Evolutionary conservation across 2,888 invertebrate species (phyloP), one percentile per base, ranked within the genome.

Genomic region (Gonocerus acuteangulatus): DNA sequence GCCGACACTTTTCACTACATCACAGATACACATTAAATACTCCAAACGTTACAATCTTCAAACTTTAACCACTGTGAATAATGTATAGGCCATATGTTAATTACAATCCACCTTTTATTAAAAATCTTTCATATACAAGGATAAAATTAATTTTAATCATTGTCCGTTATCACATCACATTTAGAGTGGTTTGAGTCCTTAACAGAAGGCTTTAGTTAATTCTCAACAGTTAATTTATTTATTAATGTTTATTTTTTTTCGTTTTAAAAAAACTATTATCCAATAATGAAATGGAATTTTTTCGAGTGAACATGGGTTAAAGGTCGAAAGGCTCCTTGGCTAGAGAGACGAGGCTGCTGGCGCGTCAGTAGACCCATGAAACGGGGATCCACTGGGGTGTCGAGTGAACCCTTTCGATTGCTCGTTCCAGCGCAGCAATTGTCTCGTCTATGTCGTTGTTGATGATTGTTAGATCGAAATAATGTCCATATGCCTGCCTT

Each of bases 391-490:
- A 96, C 76, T 95, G 95, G 39, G 95, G 88, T 69, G 89, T 87
- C 71, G 87, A 86, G 74, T 91, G 89, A 65, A 95, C 88, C 63
- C 89, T 84, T 67, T 92, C 92, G 70, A 96, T 87, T 19, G 95
- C 90, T 66, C 86, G 83, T 75, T 96, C 95, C 69, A 99, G 79
- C 66, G 91, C 88, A 47, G 86, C 84, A 71, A 99, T 95, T 39
- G 99, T 99, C 75, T 96, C 96, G 75, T 97, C 96, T 67, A 99
- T 99, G 78, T 99, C 97, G 79, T 96, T 97, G 82, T 99, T 99
- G 67, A 97, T 90, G 72, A 99, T 95, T 69, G 89, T 93, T 75
- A 95, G 80, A 78, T 99, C 99, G 80, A 99, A 99, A 78, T 93
- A 93, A 77, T 99, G 99, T 47, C 97, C 96, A 78, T 99, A 99